phyloP scores from a whole-genome alignment of 2,797 vertebrate species.

The Lutjanus argentimaculatus region DNA sequence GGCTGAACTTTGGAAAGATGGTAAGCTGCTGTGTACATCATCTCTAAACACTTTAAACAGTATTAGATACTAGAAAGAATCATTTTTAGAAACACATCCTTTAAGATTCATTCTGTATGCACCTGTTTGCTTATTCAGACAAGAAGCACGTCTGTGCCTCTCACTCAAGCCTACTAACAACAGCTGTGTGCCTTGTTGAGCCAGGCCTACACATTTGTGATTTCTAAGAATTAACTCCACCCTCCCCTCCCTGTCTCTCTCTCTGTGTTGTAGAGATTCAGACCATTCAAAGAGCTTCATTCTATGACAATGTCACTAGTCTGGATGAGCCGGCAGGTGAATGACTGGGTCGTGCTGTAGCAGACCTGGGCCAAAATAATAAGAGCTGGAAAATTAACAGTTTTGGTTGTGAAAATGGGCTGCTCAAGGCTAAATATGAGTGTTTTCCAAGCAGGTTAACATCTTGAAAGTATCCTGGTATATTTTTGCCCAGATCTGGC shows the following conservation, averaged over 20 bases:
- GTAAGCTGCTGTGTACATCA: slow-evolving; percentile 74
- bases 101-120: slow-evolving; percentile 37
- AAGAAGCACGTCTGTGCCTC: slow-evolving; percentile 25
- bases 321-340: slow-evolving; percentile 97
- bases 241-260: slow-evolving; percentile 62
- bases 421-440: slow-evolving; percentile 21
- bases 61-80: background rate
- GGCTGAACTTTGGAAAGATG: slow-evolving; percentile 97
- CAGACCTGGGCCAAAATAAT: slow-evolving; percentile 82
- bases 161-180: slow-evolving; percentile 56
- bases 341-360: slow-evolving; percentile 85
- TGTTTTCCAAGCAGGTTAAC: slow-evolving; percentile 22
- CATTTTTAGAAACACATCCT: slow-evolving; percentile 2
- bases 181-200: slow-evolving; percentile 53
- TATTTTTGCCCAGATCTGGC: slow-evolving; percentile 83
- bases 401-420: slow-evolving; percentile 25
- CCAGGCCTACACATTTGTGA: slow-evolving; percentile 39
- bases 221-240: slow-evolving; percentile 44
- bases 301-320: slow-evolving; percentile 99
- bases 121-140: slow-evolving; percentile 36
- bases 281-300: slow-evolving; percentile 98
- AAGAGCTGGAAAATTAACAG: slow-evolving; percentile 25
- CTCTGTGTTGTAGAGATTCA: slow-evolving; percentile 93
- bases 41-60: background rate
- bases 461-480: slow-evolving; percentile 26